Evolutionary conservation across 2,888 invertebrate genomes (phyloP).

Genomic region (Nipponacmea schrenckii): DNA sequence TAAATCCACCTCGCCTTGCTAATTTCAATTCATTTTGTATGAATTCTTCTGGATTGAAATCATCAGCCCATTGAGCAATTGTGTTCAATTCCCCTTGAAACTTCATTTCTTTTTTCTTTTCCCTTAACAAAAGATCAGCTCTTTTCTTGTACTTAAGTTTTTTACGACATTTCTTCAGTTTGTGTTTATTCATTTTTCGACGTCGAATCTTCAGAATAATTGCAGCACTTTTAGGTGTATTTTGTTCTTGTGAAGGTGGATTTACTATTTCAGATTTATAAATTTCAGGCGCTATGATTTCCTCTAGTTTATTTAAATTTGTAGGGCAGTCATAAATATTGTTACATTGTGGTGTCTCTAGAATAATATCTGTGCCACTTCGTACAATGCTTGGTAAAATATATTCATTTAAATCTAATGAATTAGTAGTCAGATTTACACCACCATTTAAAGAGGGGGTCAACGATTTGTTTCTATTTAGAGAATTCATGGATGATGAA

Average conservation of each 20-base stretch:
- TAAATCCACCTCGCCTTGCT: slow-evolving; percentile 37
- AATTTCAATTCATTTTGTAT: slow-evolving; percentile 30
- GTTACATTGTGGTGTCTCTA: too few relatives aligned
- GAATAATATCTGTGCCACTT: too few relatives aligned
- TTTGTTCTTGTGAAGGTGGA: neutral
- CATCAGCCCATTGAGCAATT: slow-evolving; percentile 25
- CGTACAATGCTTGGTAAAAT: too few relatives aligned
- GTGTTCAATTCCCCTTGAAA: slow-evolving; percentile 24
- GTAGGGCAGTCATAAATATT: neutral
- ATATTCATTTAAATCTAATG: too few relatives aligned
- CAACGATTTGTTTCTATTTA: too few relatives aligned
- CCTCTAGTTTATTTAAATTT: neutral
- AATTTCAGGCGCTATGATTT: neutral
- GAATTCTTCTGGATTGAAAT: slow-evolving; percentile 34
- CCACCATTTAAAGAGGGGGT: too few relatives aligned
- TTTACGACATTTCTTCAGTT: slow-evolving; percentile 32
- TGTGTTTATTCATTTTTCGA: slow-evolving; percentile 43
- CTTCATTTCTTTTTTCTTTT: slow-evolving; percentile 29
- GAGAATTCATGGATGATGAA: too few relatives aligned
- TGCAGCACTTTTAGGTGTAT: slow-evolving; percentile 24
- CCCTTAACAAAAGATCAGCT: slow-evolving; percentile 22
- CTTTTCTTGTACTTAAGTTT: slow-evolving; percentile 28
- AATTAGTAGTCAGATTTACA: too few relatives aligned
- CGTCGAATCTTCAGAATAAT: slow-evolving; percentile 32
- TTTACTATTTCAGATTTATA: neutral